These are phyloP conservation scores for Steinernema hermaphroditum DNA, from an alignment of 2,888 invertebrate genomes.

Conservation along the genomic window DNA sequence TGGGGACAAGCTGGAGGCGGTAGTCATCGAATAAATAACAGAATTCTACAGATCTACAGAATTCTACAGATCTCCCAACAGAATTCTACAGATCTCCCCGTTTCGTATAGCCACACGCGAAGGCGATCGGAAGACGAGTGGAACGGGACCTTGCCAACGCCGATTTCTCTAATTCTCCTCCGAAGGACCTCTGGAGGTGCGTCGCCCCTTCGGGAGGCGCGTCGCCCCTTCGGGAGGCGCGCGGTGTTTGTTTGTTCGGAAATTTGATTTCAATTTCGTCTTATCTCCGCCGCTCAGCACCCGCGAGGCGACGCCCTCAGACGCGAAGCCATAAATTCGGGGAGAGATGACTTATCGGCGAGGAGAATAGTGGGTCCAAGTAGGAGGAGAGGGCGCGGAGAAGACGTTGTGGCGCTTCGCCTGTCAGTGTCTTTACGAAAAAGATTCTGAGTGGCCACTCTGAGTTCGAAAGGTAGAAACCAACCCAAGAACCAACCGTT, in stretches of 20 bases:
- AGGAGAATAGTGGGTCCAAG: too few species aligned
- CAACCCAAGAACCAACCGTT: too few species aligned
- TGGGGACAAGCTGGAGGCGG: too few species aligned
- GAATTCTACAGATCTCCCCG: too few species aligned
- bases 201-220: not conserved
- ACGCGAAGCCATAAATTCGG: conserved; percentile 21
- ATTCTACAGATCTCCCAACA: too few species aligned
- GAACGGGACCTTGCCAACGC: not conserved
- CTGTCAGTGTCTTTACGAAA: too few species aligned
- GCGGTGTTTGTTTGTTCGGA: not conserved
- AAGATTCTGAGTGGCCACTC: too few species aligned
- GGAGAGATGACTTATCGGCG: not conserved
- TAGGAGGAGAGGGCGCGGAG: too few species aligned
- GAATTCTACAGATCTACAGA: too few species aligned
- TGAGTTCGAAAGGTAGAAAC: too few species aligned
- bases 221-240: not conserved
- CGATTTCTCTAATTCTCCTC: not conserved
- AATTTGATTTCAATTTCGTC: not conserved
- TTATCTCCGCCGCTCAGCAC: conserved; percentile 11
- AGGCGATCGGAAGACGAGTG: not conserved
- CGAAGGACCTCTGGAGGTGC: not conserved
- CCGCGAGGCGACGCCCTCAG: not conserved
- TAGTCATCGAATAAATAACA: too few species aligned
- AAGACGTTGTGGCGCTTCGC: too few species aligned
- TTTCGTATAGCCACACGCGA: not conserved